Evolutionary conservation across 2,113 vertebrate species (phyloP).

Genomic region (Campylomormyrus numenius): DNA sequence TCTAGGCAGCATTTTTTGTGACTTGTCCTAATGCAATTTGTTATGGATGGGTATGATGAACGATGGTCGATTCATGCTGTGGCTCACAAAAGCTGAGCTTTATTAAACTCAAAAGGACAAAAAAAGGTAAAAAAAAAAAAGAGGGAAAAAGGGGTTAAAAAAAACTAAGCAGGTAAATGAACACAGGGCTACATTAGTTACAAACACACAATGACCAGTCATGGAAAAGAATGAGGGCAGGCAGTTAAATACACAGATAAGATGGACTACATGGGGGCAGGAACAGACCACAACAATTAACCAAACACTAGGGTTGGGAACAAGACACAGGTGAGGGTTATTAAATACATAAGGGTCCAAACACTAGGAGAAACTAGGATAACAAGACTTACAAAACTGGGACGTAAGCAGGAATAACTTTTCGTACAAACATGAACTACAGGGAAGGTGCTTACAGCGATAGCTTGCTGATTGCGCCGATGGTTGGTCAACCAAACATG

Average conservation of each 20-base stretch:
- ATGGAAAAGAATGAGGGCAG: background rate
- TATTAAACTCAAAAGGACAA: background rate
- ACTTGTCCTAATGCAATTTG: background rate
- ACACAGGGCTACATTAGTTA: background rate
- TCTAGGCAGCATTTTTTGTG: background rate
- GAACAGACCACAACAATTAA: background rate
- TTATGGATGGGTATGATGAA: background rate
- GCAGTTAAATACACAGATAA: background rate
- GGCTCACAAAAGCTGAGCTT: background rate
- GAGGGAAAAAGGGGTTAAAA: too few species aligned
- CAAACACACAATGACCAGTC: background rate
- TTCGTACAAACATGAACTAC: background rate
- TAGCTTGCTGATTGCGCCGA: too few species aligned
- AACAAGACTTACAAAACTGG: background rate
- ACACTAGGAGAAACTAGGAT: background rate
- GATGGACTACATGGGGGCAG: background rate
- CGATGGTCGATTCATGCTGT: background rate
- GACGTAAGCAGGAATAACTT: background rate
- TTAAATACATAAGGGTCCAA: background rate
- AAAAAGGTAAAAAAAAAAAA: background rate
- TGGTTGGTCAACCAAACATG: too few species aligned
- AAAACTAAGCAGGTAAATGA: background rate
- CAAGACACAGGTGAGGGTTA: background rate
- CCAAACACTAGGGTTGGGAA: background rate
- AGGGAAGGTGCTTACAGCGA: background rate